Evolutionary conservation across 2,797 vertebrate species (phyloP).

Genomic region (Phyllotis vaccarum): DNA sequence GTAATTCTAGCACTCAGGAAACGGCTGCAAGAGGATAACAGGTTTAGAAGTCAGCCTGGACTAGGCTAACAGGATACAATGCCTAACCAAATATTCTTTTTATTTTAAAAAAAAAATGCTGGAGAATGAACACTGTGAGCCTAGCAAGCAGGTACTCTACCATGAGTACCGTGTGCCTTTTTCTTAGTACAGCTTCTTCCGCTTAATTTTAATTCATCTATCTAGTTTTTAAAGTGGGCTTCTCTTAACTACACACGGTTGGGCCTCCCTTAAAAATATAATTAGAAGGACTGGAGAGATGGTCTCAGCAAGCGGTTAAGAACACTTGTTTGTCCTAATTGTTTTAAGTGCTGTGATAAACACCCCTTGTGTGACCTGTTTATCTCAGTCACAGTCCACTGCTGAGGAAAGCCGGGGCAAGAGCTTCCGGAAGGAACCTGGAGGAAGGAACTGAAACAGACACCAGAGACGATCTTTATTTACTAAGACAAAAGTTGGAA

Average conservation of each 20-base stretch:
- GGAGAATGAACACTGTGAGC: neutral
- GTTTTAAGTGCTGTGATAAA: neutral
- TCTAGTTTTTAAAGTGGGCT: neutral
- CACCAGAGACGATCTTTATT: neutral
- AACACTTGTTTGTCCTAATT: neutral
- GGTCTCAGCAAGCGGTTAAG: neutral
- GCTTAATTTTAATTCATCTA: neutral
- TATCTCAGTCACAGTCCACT: neutral
- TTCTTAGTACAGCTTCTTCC: neutral
- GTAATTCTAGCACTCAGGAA: neutral
- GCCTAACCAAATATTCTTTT: neutral
- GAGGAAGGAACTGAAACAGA: neutral
- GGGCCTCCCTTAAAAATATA: neutral
- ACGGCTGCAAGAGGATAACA: neutral
- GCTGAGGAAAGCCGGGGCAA: neutral
- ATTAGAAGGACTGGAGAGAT: neutral
- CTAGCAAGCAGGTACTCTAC: neutral
- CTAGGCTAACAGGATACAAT: neutral
- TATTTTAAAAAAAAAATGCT: neutral
- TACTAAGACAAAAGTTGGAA: neutral
- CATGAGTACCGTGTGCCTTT: neutral
- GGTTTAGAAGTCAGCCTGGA: neutral
- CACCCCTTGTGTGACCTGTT: neutral
- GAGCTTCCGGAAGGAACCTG: neutral
- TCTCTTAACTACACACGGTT: neutral